phyloP scores from a whole-genome alignment of 2,797 vertebrate species.

The Sciaenops ocellatus region DNA sequence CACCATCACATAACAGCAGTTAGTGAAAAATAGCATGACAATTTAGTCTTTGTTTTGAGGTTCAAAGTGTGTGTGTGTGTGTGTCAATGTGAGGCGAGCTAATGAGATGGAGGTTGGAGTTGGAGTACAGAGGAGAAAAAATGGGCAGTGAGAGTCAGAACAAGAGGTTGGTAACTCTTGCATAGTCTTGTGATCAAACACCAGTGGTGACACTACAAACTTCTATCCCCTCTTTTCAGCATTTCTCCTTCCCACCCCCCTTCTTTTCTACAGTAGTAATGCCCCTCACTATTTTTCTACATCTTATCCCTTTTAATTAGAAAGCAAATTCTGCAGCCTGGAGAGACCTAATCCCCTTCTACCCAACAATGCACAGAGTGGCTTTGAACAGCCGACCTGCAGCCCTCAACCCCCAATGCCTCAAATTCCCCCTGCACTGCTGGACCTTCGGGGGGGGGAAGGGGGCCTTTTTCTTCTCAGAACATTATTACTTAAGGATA shows the following conservation, averaged over 20 bases:
- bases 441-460: constrained; percentile 72
- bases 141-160: constrained; percentile 65
- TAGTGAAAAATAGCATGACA: constrained; percentile 21
- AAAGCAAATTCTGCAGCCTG: constrained; percentile 99
- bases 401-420: constrained; percentile 82
- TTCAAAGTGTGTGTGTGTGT: constrained; percentile 34
- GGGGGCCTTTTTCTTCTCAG: constrained; percentile 55
- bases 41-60: constrained; percentile 38
- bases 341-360: constrained; percentile 99
- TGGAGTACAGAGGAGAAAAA: constrained; percentile 22
- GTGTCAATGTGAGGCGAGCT: constrained; percentile 31
- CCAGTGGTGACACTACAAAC: constrained; percentile 94
- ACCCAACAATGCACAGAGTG: constrained; percentile 99
- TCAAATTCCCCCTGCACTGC: constrained; percentile 71
- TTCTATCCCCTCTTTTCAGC: constrained; percentile 80
- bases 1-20: neutral
- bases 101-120: constrained; percentile 51
- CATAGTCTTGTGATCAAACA: constrained; percentile 92
- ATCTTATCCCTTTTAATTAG: constrained; percentile 99
- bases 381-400: constrained; percentile 97
- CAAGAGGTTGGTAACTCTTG: constrained; percentile 83
- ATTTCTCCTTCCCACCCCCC: constrained; percentile 88
- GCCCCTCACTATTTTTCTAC: constrained; percentile 88
- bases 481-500: constrained; percentile 75
- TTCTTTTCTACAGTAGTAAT: constrained; percentile 86